phyloP scores from a whole-genome alignment of 1,140 invertebrate genomes.

The Odontomachus brunneus region DNA sequence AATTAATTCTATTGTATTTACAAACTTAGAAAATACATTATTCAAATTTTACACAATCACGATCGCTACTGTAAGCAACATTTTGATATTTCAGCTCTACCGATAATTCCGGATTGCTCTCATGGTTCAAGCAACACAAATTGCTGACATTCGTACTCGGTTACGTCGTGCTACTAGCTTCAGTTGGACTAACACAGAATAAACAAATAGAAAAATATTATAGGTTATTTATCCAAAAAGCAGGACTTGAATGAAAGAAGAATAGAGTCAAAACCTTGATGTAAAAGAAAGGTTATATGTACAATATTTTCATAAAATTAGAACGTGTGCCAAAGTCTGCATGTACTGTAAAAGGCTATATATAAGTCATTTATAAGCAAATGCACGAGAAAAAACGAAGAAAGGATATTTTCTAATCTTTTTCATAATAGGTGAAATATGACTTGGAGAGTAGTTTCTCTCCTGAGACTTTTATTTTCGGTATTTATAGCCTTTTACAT shows the following conservation, averaged over 20 bases:
- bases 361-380: not conserved
- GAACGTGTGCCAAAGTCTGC: constrained; percentile 13
- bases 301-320: constrained; percentile 23
- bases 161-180: constrained; percentile 83
- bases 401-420: not conserved
- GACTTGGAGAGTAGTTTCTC: not conserved
- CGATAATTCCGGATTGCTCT: constrained; percentile 76
- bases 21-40: not conserved
- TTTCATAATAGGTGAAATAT: not conserved
- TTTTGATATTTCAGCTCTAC: constrained; percentile 74
- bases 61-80: constrained; percentile 12
- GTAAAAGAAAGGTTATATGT: constrained; percentile 10
- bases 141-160: constrained; percentile 83
- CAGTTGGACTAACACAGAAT: constrained; percentile 83
- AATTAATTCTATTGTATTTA: constrained; percentile 28
- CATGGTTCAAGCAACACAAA: constrained; percentile 84
- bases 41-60: not conserved
- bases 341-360: constrained; percentile 6
- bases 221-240: constrained; percentile 81
- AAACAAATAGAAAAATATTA: constrained; percentile 84
- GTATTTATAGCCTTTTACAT: constrained; percentile 19
- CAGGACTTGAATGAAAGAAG: constrained; percentile 77
- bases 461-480: constrained; percentile 18
- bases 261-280: constrained; percentile 6
- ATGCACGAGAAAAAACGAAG: not conserved